Evolutionary conservation across 2,113 vertebrate genomes (phyloP).

Genomic region (Vidua macroura): DNA sequence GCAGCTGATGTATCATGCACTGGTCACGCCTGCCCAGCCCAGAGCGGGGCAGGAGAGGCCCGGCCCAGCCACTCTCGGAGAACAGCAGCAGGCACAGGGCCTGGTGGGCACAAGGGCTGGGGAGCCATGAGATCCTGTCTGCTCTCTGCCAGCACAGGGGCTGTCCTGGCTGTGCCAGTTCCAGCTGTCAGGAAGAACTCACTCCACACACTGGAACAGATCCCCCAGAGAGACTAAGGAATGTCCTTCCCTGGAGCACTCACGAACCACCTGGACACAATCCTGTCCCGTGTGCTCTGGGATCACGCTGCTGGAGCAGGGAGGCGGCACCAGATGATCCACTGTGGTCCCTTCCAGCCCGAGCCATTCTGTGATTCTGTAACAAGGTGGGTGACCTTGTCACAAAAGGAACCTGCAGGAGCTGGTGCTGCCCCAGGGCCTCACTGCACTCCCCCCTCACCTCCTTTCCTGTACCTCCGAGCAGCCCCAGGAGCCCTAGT

Average conservation of each 20-base stretch:
- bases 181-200: not conserved
- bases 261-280: not conserved
- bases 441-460: not conserved
- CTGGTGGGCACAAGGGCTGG: not conserved
- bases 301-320: not conserved
- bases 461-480: rapidly evolving
- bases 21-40: not conserved
- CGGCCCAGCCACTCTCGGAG: not conserved
- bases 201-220: not conserved
- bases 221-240: not conserved
- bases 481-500: not conserved
- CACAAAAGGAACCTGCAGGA: not conserved
- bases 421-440: not conserved
- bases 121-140: not conserved
- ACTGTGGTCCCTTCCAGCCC: not conserved
- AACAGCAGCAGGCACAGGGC: not conserved
- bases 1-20: not conserved
- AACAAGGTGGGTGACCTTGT: too few species aligned
- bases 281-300: not conserved
- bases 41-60: not conserved
- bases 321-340: not conserved
- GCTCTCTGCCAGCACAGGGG: not conserved
- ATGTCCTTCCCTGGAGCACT: not conserved
- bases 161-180: not conserved
- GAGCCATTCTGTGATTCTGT: not conserved